Evolutionary conservation across 37 sponge, comb jelly and placozoan genomes (phyloP).

Genomic region (Chondrilla cf. caribensis): DNA sequence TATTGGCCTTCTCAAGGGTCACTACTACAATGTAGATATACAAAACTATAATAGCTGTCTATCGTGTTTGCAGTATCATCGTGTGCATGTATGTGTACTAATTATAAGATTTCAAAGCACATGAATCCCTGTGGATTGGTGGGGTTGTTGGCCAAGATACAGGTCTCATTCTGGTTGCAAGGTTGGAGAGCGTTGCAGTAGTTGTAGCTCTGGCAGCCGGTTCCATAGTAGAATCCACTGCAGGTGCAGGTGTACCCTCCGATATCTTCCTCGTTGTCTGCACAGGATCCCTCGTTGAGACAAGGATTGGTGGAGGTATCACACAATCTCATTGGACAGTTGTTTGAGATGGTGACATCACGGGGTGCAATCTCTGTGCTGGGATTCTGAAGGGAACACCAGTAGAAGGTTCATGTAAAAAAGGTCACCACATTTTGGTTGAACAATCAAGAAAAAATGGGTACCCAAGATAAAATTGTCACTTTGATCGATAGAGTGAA

Average conservation of each 20-base stretch:
- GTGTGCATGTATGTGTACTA: too few species aligned
- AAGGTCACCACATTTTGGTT: neutral
- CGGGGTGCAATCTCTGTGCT: too few species aligned
- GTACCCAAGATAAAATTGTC: too few species aligned
- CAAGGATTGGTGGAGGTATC: neutral
- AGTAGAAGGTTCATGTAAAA: conserved; percentile 16
- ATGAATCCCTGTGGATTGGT: too few species aligned
- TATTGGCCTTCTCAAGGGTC: too few species aligned
- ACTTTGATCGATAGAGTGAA: too few species aligned
- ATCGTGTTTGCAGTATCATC: too few species aligned
- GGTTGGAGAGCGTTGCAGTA: neutral
- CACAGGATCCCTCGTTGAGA: neutral
- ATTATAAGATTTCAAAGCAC: too few species aligned
- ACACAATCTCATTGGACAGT: neutral
- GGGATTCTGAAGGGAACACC: too few species aligned
- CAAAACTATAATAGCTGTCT: too few species aligned
- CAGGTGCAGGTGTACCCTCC: conserved; percentile 26
- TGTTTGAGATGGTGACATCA: too few species aligned
- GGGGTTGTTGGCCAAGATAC: neutral
- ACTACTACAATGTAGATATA: too few species aligned
- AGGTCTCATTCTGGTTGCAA: neutral
- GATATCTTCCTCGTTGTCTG: neutral
- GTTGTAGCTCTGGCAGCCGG: conserved; percentile 44
- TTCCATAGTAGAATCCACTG: conserved; percentile 27
- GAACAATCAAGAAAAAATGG: neutral